Percentiles rank a stretch among this genome's conserved stretches.
Evolutionary conservation across 2,888 invertebrate species (phyloP).

Genomic region (Itoplectis maculator): DNA sequence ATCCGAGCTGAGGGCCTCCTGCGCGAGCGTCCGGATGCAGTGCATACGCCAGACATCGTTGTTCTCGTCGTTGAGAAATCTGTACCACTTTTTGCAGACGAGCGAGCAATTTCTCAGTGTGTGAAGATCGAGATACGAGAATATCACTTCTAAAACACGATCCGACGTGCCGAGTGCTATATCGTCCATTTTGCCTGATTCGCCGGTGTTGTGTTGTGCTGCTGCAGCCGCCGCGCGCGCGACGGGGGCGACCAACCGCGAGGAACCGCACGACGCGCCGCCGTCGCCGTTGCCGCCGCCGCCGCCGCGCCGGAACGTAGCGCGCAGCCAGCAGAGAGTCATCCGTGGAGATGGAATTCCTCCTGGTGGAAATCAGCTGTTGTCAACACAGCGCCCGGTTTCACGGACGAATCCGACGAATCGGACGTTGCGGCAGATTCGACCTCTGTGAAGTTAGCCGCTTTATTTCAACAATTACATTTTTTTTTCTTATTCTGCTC

Average conservation of each 20-base stretch:
- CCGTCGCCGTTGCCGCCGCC: neutral
- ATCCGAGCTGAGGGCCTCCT: conserved; percentile 95
- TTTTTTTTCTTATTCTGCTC: neutral
- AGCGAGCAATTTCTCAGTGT: conserved; percentile 95
- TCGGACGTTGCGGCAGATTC: conserved; percentile 2
- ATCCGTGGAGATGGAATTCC: neutral
- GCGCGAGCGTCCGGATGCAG: conserved; percentile 94
- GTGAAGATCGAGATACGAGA: conserved; percentile 94
- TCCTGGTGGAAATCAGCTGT: conserved; percentile 21
- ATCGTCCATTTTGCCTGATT: conserved; percentile 86
- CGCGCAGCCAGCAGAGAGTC: too few relatives aligned
- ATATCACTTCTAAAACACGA: conserved; percentile 94
- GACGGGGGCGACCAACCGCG: conserved; percentile 16
- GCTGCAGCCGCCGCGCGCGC: too few relatives aligned
- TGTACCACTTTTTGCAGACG: conserved; percentile 97
- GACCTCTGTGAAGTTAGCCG: neutral
- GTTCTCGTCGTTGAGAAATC: conserved; percentile 91
- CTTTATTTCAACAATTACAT: neutral
- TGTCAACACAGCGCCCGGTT: neutral
- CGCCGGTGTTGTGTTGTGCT: conserved; percentile 75
- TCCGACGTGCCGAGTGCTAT: conserved; percentile 90
- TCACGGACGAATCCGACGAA: too few relatives aligned
- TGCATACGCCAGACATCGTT: conserved; percentile 98
- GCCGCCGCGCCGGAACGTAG: neutral
- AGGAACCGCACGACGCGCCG: neutral